A percentile compares a stretch with the other conserved stretches of the same genome.
Evolutionary conservation across 2,113 vertebrate species (phyloP).

Genomic region (Oenanthe melanoleuca): DNA sequence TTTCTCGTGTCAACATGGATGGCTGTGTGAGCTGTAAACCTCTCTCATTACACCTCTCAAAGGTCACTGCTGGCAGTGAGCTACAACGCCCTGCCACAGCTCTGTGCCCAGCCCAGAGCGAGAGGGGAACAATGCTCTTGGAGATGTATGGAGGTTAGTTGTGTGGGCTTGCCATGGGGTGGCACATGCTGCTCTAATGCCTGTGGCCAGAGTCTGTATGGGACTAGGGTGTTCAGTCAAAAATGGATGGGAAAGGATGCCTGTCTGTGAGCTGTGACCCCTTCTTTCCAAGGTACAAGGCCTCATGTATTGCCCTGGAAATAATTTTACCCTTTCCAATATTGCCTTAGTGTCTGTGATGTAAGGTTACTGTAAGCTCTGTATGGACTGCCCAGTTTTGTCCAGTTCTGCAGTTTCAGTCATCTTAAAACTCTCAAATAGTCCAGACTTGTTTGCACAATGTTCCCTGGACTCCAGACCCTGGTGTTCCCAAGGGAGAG

Average conservation of each 20-base stretch:
- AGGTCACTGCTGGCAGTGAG: not conserved
- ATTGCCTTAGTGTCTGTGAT: not conserved
- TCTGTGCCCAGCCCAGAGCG: accelerated
- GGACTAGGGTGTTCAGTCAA: not conserved
- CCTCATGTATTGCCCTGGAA: not conserved
- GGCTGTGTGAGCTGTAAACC: not conserved
- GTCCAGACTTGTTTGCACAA: not conserved
- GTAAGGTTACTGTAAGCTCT: not conserved
- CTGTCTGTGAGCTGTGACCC: not conserved
- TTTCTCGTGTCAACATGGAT: not conserved
- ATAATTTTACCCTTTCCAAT: not conserved
- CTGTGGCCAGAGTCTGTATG: not conserved
- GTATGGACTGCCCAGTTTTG: accelerated
- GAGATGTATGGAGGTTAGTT: not conserved
- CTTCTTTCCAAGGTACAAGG: not conserved
- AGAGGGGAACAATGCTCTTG: not conserved
- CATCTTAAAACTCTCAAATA: not conserved
- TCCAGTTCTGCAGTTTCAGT: not conserved
- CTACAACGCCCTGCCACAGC: not conserved
- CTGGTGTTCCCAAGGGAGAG: not conserved
- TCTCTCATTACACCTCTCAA: not conserved
- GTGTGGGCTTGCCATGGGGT: not conserved
- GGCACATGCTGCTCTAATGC: not conserved
- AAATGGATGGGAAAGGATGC: not conserved
- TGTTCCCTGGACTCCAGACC: not conserved